Base-by-base conservation (phyloP, 1,140 invertebrate genomes). In the Drosophila biarmipes region DNA sequence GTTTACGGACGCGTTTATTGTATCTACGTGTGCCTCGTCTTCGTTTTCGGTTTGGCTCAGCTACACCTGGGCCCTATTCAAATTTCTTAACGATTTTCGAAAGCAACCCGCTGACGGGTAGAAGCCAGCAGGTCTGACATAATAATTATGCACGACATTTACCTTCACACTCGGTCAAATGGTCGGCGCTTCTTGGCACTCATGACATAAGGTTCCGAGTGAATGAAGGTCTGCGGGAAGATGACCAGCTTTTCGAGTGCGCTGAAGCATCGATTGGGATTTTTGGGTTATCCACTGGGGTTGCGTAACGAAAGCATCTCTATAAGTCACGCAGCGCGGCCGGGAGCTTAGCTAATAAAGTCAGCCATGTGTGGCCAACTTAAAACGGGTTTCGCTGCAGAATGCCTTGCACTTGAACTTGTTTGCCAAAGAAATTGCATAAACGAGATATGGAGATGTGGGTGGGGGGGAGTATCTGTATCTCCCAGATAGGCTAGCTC, bases 91-190 rank as follows among this genome's bases (percentile, higher is more conserved):
- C 46, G 46, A 54, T 62, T 69, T 81, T 81, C 63, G 82, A 86
- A 86, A 87, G 78, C 74, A 57, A 59, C 43, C 19, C 45, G 21
- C 42, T 37, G 56, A 27, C 29, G 52, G 15, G 56, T 58, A 72
- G 56, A 72, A 76, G 66, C 67, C 40, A 48, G n/a, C 53, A 24
- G 49, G 53, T 82, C 82, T 87, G 82, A 89, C 82, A 87, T 87
- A 87, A 87, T 87, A 89, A 87, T 82, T 87, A 89, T 87, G 75
- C 79, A 82, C 78, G 71, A 82, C 62, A 78, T 61, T 67, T 82
- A 76, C 69, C 78, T 72, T 73, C 74, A 59, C 82, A 78, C 62
- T 68, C 62, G 77, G 54, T 76, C 66, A 75, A 52, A 42, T 61
- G 62, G 55, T 34, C 48, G 7, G 2, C 48, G 49, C 42, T 48